Conservation (phyloP, 2,888 invertebrate genomes). For the Dicyrtoma fusca region DNA sequence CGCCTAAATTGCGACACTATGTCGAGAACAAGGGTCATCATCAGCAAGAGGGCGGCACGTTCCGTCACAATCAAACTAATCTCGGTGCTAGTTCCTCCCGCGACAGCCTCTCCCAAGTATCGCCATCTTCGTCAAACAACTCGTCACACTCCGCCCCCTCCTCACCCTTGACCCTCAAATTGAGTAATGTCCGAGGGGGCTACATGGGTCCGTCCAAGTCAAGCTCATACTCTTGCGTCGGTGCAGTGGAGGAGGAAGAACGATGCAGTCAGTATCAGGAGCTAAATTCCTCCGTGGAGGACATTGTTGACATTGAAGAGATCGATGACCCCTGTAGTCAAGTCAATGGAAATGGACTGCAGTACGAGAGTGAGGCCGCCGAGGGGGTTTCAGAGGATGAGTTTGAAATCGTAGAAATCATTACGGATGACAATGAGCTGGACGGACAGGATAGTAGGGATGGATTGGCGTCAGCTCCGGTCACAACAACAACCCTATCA, state of each 20-base stretch:
- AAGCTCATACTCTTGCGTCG: no score
- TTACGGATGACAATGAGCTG: not conserved
- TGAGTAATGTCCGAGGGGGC: no score
- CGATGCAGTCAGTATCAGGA: not conserved
- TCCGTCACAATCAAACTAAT: no score
- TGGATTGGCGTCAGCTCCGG: no score
- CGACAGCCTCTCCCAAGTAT: no score
- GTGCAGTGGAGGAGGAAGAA: not conserved
- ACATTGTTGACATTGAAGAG: conserved; percentile 38
- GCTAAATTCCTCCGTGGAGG: conserved; percentile 2
- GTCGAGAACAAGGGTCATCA: conserved; percentile 25
- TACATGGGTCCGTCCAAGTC: no score
- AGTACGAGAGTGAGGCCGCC: not conserved
- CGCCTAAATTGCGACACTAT: conserved; percentile 36
- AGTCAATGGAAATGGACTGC: no score
- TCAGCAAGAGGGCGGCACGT: not conserved
- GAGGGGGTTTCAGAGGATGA: conserved; percentile 21
- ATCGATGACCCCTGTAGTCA: conserved; percentile 12
- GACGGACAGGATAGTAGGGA: no score
- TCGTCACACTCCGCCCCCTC: no score
- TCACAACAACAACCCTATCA: not conserved
- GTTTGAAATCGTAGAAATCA: conserved; percentile 11
- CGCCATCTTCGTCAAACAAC: no score
- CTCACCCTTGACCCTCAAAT: no score
- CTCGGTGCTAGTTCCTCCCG: no score